A percentile compares a stretch with the other conserved stretches of the same genome.
phyloP scores from a whole-genome alignment of 2,797 vertebrate species.

The Mus minutoides region DNA sequence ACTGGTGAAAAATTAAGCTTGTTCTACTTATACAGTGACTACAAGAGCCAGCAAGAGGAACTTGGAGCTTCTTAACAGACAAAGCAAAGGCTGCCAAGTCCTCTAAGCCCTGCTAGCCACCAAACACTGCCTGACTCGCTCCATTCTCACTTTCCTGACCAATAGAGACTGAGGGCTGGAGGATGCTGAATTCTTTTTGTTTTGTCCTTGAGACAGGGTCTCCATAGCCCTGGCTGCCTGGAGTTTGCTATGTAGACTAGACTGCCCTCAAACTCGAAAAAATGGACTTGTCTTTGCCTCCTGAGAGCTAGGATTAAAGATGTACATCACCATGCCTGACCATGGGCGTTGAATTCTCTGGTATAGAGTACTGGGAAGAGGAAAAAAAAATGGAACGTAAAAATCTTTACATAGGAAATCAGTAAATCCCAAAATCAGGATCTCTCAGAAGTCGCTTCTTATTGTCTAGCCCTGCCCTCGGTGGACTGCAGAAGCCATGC shows the following conservation, averaged over 20 bases:
- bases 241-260: not conserved
- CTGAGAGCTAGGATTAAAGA: not conserved
- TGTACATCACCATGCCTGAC: not conserved
- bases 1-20: conserved; percentile 19
- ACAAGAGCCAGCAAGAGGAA: not conserved
- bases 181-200: not conserved
- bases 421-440: not conserved
- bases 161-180: not conserved
- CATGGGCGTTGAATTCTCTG: not conserved
- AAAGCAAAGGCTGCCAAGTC: not conserved
- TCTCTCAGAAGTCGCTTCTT: not conserved
- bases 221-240: not conserved
- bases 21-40: conserved; percentile 18
- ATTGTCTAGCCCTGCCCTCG: not conserved
- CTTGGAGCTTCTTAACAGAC: conserved; percentile 43
- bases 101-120: not conserved
- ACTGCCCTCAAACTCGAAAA: not conserved
- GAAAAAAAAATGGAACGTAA: not conserved
- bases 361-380: not conserved
- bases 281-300: not conserved
- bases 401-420: not conserved
- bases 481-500: not conserved
- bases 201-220: not conserved
- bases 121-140: not conserved
- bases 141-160: conserved; percentile 19